Evolutionary conservation across 2,888 invertebrate species (phyloP), one percentile per base, ranked within the genome.

Genomic region (Scaptomyza cyrtandrae): DNA sequence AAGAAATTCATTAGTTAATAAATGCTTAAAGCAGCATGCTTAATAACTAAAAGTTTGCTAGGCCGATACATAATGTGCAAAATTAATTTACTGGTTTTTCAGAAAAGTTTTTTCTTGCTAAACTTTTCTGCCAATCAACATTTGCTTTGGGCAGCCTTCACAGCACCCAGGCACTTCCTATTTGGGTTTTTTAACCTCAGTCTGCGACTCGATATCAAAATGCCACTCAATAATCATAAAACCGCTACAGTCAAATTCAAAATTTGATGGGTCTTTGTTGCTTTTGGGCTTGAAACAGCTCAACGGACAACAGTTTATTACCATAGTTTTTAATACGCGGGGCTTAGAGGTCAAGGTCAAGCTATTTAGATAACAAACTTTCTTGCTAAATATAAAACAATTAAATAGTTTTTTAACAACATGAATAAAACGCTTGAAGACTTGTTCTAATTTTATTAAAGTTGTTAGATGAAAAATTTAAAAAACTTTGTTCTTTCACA

Each of bases 171-270:
- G 37, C 59, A 78, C 71, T 83, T 89, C 88, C 83, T 88, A 65
- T 59, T 88, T 69, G 27, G 73, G 84, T 73, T 76, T 88, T 44
- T 88, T 79, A 62, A 89, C 83, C 84, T 79, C 75, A 71, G 59
- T 41, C 58, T 39, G 27, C 16, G 52, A 39, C 45, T 55, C 60
- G 43, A 29, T 53, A 62, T 48, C 52, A 58, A 56, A 75, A 37
- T 48, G 41, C 33, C 63, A 60, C 37, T 41, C 49, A 39, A 46
- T 54, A 60, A 52, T 35, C 58, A 57, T 60, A 55, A 57, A 78
- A 54, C 6, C 41, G 29, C 24, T 43, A n/a, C 49, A 48, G 52
- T 50, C 44, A 13, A 45, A 45, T 14, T 62, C 46, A 41, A 33
- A 43, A 7, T 62, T 50, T 54, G 61, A 68, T 70, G 33, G 43